Percentiles rank a stretch among this genome's conserved stretches.
phyloP scores from a whole-genome alignment of 1,140 invertebrate species.

The Tetragnatha versicolor region DNA sequence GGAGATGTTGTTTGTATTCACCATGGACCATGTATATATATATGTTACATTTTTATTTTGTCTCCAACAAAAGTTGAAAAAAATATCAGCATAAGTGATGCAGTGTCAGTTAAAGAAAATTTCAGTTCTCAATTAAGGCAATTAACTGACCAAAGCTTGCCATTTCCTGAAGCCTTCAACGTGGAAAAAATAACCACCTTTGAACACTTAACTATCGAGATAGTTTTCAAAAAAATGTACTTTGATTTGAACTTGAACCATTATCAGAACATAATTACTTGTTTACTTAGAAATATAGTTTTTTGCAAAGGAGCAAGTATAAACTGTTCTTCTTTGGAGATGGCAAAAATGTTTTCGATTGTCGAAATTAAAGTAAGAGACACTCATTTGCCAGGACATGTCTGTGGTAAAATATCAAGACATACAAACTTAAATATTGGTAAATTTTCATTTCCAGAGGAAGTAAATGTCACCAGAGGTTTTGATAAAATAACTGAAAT shows the following conservation, averaged over 20 bases:
- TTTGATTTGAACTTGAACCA: background rate
- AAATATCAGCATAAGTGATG: background rate
- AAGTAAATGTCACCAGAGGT: background rate
- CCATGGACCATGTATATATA: background rate
- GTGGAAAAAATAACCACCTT: background rate
- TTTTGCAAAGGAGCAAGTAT: constrained; percentile 11
- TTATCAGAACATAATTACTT: background rate
- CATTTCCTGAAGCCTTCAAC: background rate
- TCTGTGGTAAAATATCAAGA: background rate
- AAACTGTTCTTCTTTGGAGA: background rate
- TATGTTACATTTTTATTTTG: constrained; percentile 1
- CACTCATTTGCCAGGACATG: background rate
- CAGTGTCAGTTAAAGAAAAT: background rate
- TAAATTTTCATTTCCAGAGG: background rate
- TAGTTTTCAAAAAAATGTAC: background rate
- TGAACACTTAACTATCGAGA: background rate
- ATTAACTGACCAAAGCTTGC: background rate
- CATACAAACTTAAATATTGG: constrained; percentile 1
- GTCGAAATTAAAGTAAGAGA: constrained; percentile 1
- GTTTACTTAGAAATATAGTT: background rate
- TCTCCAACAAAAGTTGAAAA: background rate
- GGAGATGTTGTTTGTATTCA: background rate
- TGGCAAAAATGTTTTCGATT: constrained; percentile 11
- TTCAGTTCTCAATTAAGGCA: background rate
- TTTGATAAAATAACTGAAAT: background rate